Evolutionary conservation across 2,797 vertebrate species (phyloP).

Genomic region (Catamblyrhynchus diadema): DNA sequence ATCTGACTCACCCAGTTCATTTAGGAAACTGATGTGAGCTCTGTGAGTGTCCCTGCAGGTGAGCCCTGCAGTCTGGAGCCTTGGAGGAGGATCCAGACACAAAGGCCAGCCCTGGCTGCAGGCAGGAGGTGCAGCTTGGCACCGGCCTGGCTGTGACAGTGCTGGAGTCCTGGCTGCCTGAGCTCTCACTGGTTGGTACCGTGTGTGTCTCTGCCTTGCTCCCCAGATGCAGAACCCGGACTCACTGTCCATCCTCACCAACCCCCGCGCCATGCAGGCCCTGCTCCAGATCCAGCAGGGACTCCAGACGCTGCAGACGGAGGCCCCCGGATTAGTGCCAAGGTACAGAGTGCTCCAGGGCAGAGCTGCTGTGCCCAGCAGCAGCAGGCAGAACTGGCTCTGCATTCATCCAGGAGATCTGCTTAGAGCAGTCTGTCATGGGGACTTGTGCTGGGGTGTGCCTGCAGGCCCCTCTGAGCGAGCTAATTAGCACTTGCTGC

Average conservation of each 20-base stretch:
- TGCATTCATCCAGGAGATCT: neutral
- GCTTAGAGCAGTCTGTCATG: neutral
- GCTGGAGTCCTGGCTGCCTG: neutral
- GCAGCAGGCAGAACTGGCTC: neutral
- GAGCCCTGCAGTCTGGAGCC: neutral
- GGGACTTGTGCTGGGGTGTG: neutral
- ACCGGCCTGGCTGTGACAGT: neutral
- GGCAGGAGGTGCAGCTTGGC: neutral
- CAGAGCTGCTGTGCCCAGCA: neutral
- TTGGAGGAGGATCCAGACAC: neutral
- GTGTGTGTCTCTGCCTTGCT: neutral
- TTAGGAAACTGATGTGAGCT: neutral
- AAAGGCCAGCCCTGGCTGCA: neutral
- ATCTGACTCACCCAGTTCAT: neutral
- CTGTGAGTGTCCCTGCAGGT: neutral
- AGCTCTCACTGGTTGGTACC: neutral
- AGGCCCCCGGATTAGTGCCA: slow-evolving; percentile 95
- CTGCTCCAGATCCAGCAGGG: slow-evolving; percentile 99
- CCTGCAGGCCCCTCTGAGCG: neutral
- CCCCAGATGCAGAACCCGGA: slow-evolving; percentile 98
- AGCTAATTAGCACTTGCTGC: neutral
- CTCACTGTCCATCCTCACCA: slow-evolving; percentile 93
- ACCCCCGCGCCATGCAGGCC: slow-evolving; percentile 96
- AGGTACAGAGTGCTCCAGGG: slow-evolving; percentile 70
- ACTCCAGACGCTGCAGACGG: slow-evolving; percentile 93